These are phyloP conservation scores for Xenops minutus DNA, from an alignment of 2,797 vertebrate species.

Conservation along the genomic window DNA sequence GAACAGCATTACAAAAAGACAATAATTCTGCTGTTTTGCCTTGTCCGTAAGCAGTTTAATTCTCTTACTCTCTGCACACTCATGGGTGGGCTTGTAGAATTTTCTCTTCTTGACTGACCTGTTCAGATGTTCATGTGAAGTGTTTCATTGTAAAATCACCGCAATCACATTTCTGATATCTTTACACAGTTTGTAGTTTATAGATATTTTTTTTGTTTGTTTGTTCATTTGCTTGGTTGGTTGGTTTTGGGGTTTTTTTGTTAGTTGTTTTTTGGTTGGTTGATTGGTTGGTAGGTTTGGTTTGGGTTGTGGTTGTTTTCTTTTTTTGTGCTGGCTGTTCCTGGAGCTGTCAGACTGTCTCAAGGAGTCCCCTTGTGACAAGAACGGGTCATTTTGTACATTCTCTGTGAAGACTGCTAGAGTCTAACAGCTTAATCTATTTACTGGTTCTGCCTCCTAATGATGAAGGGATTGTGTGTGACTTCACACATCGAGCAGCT, in stretches of 20 bases:
- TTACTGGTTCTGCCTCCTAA: background rate
- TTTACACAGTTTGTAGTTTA: background rate
- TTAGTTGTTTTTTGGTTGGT: too few relatives aligned
- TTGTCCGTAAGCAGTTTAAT: background rate
- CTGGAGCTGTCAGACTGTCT: background rate
- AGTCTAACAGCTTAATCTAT: background rate
- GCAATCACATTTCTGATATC: background rate
- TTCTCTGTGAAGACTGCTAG: background rate
- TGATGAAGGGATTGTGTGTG: background rate
- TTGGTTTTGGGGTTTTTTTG: too few relatives aligned
- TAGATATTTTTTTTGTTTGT: too few relatives aligned
- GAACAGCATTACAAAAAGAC: background rate
- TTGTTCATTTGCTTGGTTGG: too few relatives aligned
- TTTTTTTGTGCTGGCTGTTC: background rate
- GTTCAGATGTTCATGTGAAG: background rate
- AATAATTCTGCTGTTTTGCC: background rate
- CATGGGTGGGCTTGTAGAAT: background rate
- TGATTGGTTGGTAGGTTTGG: too few relatives aligned
- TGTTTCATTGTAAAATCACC: background rate
- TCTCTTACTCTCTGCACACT: fast-evolving
- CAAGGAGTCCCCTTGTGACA: background rate
- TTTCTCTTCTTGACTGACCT: background rate
- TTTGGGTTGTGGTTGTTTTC: too few relatives aligned
- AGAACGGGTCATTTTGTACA: background rate
- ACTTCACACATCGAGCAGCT: fast-evolving